Base-by-base conservation (phyloP, 2,888 invertebrate genomes). In the Neoitamus cyanurus region DNA sequence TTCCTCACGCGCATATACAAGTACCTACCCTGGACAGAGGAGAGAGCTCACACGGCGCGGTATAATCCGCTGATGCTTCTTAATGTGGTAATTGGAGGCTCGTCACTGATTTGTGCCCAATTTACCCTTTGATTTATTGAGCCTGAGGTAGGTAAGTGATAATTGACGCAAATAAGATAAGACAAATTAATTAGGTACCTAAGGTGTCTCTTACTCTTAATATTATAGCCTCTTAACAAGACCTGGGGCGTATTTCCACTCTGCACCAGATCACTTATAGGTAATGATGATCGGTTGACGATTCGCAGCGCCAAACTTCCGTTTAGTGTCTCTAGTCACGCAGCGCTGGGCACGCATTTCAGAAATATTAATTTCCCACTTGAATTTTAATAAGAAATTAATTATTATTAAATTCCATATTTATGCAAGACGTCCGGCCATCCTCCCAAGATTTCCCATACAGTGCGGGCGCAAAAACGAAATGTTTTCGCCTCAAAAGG, bases 311-410 rank as follows among this genome's bases (percentile, higher is more conserved):
- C 20, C 20, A 58, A 25, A 7, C 20, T 58, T 5, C 25, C 9
- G 20, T 30, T 70, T 70, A 31, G 25, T 70, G 13, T 31, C 31
- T 30, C 70, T 70, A 70, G 70, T 70, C 70, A 73, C 73, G 34
- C 36, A 73, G 34, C 4, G 13, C 20, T 34, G 36, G 34, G 73
- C 73, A 58, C 58, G 58, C 73, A 73, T 73, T 73, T 37, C 73
- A 73, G 5, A 73, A 37, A 73, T 73, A 73, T 73, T 73, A 36
- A 73, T 73, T 73, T 73, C 73, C 34, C 73, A 31, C 34, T 73
- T 73, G 73, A 73, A 73, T 73, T 36, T 73, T 73, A 73, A 73
- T 73, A 37, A 73, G 73, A 37, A 73, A 37, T n/a, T 73, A 73
- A 34, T 73, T 73, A 37, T 73, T 73, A 73, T 73, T 73, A 73